Conservation (phyloP, 2,113 vertebrate genomes). For the Bungarus multicinctus region DNA sequence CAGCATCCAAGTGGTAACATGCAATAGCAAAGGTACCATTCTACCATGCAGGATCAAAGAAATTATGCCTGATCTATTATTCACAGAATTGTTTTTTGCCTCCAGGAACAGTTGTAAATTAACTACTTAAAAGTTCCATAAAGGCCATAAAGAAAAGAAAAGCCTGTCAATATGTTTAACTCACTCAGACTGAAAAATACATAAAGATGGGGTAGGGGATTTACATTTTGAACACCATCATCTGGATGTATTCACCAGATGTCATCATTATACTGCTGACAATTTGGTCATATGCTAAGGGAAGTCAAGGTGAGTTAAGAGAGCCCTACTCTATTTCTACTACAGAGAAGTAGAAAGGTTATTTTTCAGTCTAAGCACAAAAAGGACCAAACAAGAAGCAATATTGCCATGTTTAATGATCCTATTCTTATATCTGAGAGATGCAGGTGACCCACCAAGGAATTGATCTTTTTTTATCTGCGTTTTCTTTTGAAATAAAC, state of each 20-base stretch:
- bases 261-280: neutral
- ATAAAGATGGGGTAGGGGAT: neutral
- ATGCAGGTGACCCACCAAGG: neutral
- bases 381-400: neutral
- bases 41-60: neutral
- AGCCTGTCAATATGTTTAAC: neutral
- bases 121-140: neutral
- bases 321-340: neutral
- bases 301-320: neutral
- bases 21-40: neutral
- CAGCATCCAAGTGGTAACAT: neutral
- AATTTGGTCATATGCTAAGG: neutral
- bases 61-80: neutral
- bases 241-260: neutral
- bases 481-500: neutral
- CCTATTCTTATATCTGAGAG: neutral
- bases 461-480: neutral
- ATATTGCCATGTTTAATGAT: neutral
- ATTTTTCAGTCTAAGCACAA: neutral
- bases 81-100: neutral
- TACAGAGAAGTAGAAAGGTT: neutral
- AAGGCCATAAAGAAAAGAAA: neutral
- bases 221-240: neutral
- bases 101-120: neutral
- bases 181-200: neutral